Conservation (phyloP, 2,797 vertebrate genomes). For the Fundulus diaphanus region DNA sequence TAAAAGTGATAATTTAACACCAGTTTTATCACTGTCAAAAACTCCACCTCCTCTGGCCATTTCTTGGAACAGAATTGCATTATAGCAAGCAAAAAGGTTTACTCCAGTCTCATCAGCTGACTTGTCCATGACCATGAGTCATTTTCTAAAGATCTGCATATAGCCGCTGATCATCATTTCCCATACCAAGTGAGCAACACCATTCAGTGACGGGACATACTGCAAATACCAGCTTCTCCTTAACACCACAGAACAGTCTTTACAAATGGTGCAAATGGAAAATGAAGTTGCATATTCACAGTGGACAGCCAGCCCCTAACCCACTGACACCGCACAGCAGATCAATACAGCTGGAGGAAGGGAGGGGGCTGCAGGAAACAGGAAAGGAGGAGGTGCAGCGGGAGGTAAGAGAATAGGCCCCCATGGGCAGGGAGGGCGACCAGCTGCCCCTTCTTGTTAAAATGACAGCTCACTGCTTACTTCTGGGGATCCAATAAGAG, state of each 20-base stretch:
- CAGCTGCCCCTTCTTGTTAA: not conserved
- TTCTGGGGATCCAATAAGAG: not conserved
- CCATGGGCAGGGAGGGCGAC: not conserved
- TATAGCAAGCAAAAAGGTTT: not conserved
- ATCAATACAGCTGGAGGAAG: conserved; percentile 50
- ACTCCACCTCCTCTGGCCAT: not conserved
- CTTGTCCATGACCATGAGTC: conserved; percentile 10
- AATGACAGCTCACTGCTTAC: not conserved
- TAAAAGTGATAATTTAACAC: no score
- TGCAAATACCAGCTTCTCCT: not conserved
- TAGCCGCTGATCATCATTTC: conserved; percentile 7
- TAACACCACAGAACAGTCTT: not conserved
- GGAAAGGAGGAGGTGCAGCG: conserved; percentile 26
- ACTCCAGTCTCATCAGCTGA: conserved; percentile 1
- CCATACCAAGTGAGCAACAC: conserved; percentile 3
- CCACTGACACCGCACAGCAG: conserved; percentile 30
- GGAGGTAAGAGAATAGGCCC: conserved; percentile 10
- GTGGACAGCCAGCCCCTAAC: conserved; percentile 23
- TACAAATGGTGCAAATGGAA: not conserved
- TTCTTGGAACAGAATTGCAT: not conserved
- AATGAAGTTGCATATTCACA: conserved; percentile 19
- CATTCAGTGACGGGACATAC: conserved; percentile 13
- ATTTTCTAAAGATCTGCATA: conserved; percentile 22
- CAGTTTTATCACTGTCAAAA: not conserved
- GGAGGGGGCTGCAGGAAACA: conserved; percentile 37